Evolutionary conservation across 2,888 invertebrate genomes (phyloP).

Genomic region (Allolobophora icterica): DNA sequence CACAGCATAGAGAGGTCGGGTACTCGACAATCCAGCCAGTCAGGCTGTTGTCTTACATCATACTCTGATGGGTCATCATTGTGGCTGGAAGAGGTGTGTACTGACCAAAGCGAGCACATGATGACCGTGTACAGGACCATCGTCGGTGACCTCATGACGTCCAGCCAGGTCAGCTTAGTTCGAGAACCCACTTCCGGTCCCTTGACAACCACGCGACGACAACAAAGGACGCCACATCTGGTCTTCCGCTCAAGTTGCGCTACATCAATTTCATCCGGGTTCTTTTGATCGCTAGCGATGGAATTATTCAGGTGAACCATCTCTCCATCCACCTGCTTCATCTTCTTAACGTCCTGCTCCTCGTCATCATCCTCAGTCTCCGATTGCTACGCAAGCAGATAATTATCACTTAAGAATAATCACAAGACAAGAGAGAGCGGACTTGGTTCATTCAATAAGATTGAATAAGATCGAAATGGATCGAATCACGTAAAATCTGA

Average conservation of each 20-base stretch:
- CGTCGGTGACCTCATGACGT: conserved; percentile 39
- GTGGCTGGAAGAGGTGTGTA: not conserved
- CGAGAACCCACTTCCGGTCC: not conserved
- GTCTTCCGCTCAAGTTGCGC: not conserved
- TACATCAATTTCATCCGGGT: not conserved
- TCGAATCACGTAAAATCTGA: too few species aligned
- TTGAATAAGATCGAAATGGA: too few species aligned
- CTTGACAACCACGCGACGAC: not conserved
- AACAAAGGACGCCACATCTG: not conserved
- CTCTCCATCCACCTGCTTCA: not conserved
- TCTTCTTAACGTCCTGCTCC: not conserved
- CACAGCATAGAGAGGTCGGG: too few species aligned
- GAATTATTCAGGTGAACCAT: not conserved
- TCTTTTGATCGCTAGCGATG: not conserved
- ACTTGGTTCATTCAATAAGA: too few species aligned
- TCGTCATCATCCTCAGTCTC: not conserved
- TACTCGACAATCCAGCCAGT: too few species aligned
- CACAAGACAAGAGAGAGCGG: not conserved
- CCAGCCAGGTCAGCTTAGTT: conserved; percentile 41
- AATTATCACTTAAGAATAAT: not conserved
- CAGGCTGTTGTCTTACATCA: not conserved
- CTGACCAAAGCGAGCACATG: conserved; percentile 48
- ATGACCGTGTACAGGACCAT: conserved; percentile 44
- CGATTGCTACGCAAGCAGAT: not conserved
- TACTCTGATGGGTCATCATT: not conserved